Base-by-base conservation (phyloP, 1,140 invertebrate species). In the Drosophila rhopaloa region DNA sequence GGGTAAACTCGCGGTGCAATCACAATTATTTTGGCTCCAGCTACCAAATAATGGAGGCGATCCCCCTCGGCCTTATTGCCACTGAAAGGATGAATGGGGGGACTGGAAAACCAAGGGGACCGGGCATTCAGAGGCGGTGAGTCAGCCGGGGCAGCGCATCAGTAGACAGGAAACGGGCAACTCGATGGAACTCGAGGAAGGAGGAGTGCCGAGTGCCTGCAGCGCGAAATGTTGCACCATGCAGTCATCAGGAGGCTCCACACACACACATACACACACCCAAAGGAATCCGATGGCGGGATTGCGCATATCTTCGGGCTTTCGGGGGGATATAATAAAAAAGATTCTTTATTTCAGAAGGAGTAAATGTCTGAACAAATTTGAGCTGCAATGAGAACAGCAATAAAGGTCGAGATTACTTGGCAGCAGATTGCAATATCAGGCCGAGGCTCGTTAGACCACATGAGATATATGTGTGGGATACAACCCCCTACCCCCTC, bases 151-250 rank as follows among this genome's bases (percentile, higher is more conserved):
- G 47, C 24, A 32, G 29, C 47, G 53, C 65, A 40, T 44, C 56
- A 37, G 44, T 48, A 62, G 67, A 79, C 83, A 88, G 83, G 83
- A 86, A 86, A 80, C 76, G 54, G 65, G 29, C 46, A 47, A 43
- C 44, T 57, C 35, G 13, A 73, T 10, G 11, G 32, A 24, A 24
- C 19, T 24, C 27, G 14, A 19, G 13, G 29, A 8, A 47, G 47
- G 37, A 27, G 44, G 37, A 58, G 44, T 24, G 44, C n/a, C n/a
- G 11, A 32, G 55, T 54, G 76, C 65, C 71, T 86, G 83, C 82
- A 86, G 76, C 84, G 79, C 67, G 67, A 86, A 88, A 89, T 89
- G 83, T 86, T 88, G 83, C 83, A 86, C 76, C 84, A 79, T 65
- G 57, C 50, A 48, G 60, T n/a, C 65, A 60, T 19, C 46, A 32